phyloP scores from a whole-genome alignment of 2,888 invertebrate genomes.

The Ophion ventricosus region DNA sequence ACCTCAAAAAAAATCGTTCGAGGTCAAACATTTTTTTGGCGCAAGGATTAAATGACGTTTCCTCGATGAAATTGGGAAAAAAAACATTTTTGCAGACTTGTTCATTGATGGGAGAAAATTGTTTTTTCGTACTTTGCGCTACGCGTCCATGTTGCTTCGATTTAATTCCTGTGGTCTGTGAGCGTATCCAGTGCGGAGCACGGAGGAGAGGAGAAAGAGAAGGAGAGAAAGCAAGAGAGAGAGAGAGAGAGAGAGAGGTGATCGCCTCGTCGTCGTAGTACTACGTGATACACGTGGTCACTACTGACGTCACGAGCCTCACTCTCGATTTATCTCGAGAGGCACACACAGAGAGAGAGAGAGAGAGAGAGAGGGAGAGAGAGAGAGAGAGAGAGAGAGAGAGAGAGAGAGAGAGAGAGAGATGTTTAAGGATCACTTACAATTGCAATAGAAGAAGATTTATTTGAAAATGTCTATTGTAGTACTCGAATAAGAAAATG shows the following conservation, averaged over 20 bases:
- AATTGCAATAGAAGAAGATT: constrained; percentile 28
- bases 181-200: not conserved
- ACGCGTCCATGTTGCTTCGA: not conserved
- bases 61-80: not conserved
- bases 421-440: constrained; percentile 64
- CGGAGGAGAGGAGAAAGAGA: constrained; percentile 16
- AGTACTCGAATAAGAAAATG: not conserved
- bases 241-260: constrained; percentile 69
- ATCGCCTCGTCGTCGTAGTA: constrained; percentile 62
- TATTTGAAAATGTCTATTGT: not conserved
- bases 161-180: constrained; percentile 22
- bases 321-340: constrained; percentile 59
- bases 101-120: not conserved
- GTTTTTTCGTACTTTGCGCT: not conserved
- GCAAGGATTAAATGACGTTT: not conserved
- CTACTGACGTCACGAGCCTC: constrained; percentile 71
- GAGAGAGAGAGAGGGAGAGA: constrained; percentile 36
- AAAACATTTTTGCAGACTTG: not conserved
- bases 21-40: not conserved
- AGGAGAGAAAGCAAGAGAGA: constrained; percentile 56
- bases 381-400: constrained; percentile 28
- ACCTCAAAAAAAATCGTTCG: not conserved
- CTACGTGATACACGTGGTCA: constrained; percentile 72
- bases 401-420: constrained; percentile 47
- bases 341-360: constrained; percentile 53